phyloP scores from a whole-genome alignment of 2,797 vertebrate species.

The Sebastes nivosus region DNA sequence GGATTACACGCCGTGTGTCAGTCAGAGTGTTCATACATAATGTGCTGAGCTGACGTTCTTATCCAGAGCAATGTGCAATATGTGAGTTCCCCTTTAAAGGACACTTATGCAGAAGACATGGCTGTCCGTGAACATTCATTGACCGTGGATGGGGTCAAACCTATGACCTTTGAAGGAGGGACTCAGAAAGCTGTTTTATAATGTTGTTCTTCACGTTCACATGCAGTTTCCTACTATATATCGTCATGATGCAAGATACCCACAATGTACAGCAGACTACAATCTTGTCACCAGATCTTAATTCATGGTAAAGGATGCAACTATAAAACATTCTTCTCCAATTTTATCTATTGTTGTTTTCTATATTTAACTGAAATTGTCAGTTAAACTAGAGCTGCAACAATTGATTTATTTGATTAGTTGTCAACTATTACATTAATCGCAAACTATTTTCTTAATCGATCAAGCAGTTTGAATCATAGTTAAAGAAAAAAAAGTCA shows the following conservation, averaged over 20 bases:
- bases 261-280: neutral
- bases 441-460: too few relatives aligned
- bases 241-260: neutral
- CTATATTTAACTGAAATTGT: neutral
- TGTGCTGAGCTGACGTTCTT: slow-evolving; percentile 32
- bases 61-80: slow-evolving; percentile 19
- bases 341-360: neutral
- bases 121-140: neutral
- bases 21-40: slow-evolving; percentile 12
- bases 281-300: neutral
- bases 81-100: slow-evolving; percentile 24
- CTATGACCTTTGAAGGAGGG: slow-evolving; percentile 16
- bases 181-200: neutral
- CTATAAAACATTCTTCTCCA: neutral
- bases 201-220: neutral
- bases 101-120: slow-evolving; percentile 8
- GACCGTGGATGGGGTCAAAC: neutral
- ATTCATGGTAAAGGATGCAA: neutral
- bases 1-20: slow-evolving; percentile 70
- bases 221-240: neutral
- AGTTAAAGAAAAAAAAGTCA: too few relatives aligned
- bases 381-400: too few relatives aligned
- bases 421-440: too few relatives aligned
- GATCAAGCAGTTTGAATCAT: too few relatives aligned
- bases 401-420: too few relatives aligned